A percentile compares a stretch with the other conserved stretches of the same genome.
phyloP scores from a whole-genome alignment of 2,888 invertebrate species.

The Ornithoptera priamus region DNA sequence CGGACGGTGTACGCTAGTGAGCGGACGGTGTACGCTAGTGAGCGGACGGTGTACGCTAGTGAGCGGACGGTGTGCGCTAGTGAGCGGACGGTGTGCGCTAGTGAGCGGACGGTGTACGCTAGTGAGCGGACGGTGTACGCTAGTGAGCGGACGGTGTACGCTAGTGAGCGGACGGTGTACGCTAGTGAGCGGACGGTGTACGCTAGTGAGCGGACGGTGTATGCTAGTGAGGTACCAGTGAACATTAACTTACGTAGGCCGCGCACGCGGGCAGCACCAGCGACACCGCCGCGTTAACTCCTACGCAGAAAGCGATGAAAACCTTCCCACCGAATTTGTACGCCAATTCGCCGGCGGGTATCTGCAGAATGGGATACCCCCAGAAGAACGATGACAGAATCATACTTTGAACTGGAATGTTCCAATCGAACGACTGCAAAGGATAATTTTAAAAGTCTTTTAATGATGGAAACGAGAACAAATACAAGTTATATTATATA shows the following conservation, averaged over 20 bases:
- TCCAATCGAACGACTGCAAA: slow-evolving; percentile 69
- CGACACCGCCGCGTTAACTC: slow-evolving; percentile 54
- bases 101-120: too few species aligned
- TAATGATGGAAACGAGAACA: not conserved
- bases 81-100: too few species aligned
- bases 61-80: too few species aligned
- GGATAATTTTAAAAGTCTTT: not conserved
- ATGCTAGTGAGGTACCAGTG: too few species aligned
- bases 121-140: too few species aligned
- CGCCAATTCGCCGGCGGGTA: slow-evolving; percentile 83
- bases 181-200: too few species aligned
- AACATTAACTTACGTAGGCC: slow-evolving; percentile 41
- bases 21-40: too few species aligned
- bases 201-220: too few species aligned
- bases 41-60: too few species aligned
- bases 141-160: too few species aligned
- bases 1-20: too few species aligned
- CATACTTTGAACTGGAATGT: slow-evolving; percentile 59
- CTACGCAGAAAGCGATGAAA: slow-evolving; percentile 58
- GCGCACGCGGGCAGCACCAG: slow-evolving; percentile 40
- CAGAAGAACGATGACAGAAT: slow-evolving; percentile 78
- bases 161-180: too few species aligned
- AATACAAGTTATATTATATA: not conserved
- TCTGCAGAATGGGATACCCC: slow-evolving; percentile 83
- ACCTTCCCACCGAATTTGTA: slow-evolving; percentile 84